Base-by-base conservation (phyloP, 2,888 invertebrate species). In the Lepidonotus clava region DNA sequence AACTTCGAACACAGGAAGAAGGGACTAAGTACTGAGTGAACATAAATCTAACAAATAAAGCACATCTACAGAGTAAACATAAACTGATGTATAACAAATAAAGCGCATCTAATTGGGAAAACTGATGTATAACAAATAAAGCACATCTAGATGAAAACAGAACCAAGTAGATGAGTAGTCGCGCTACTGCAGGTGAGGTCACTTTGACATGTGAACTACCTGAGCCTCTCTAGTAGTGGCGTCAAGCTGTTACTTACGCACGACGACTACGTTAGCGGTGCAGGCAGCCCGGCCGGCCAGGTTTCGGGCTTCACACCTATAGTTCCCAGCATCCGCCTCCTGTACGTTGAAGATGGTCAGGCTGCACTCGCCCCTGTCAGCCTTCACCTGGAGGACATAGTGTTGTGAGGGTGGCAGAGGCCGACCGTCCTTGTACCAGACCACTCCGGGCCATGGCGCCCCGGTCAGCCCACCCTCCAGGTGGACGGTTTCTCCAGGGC, bases 231-330 rank as follows among this genome's bases (percentile, higher is more conserved):
- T 41, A 80, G 28, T 41, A 34, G 21, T 80, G n/a, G 18, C 1
- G 46, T 41, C 87, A 56, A n/a, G 80, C 80, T 84, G 8, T 53
- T 84, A 86, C 86, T 86, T 80, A 86, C 86, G 86, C 93, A 96
- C 96, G 0, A 97, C 97, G 18, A 95, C 95, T 14, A 97, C 94
- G 18, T 94, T 95, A 14, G 96, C 97, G 61, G 95, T 95, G 0
- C 96, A 97, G 92, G 97, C 96, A 4, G 98, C 98, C 87, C 96
- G 96, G 71, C 99, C 99, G 40, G 97, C 96, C 53, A 97, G 95
- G 93, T 98, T 99, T 0, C 97, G 96, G 24, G 98, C 98, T 88
- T 98, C 96, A 93, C 98, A 98, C 14, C 98, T 98, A 94, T 99
- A 99, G 83, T 95, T 95, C 0, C 97, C 97, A 0, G 97, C 96